Percentiles rank a stretch among this genome's conserved stretches.
Evolutionary conservation across 2,888 invertebrate species (phyloP).

Genomic region (Stramonita haemastoma): DNA sequence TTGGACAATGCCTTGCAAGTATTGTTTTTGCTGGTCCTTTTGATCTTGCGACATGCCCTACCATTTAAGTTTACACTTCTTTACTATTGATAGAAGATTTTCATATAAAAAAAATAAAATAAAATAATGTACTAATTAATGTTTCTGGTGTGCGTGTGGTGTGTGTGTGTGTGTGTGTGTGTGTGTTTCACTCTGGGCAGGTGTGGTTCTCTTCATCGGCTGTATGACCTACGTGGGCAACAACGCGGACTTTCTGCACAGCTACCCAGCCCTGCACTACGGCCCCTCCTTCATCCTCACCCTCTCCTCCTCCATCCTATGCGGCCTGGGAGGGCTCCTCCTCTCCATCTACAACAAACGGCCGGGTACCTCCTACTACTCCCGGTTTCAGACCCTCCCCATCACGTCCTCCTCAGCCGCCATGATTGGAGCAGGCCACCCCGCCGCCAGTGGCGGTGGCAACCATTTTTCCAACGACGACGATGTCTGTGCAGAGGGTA

Average conservation of each 20-base stretch:
- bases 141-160: neutral
- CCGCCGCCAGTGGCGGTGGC: too few relatives aligned
- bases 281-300: slow-evolving; percentile 24
- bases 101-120: too few relatives aligned
- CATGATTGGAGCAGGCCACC: neutral
- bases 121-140: too few relatives aligned
- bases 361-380: slow-evolving; percentile 15
- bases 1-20: too few relatives aligned
- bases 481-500: neutral
- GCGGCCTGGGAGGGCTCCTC: neutral
- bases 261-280: neutral
- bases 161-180: neutral
- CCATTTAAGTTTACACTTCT: too few relatives aligned
- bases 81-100: too few relatives aligned
- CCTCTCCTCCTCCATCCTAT: neutral
- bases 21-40: too few relatives aligned
- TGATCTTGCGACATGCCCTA: too few relatives aligned
- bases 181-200: neutral
- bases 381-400: neutral
- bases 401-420: neutral
- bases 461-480: neutral
- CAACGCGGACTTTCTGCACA: neutral
- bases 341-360: neutral
- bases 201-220: neutral
- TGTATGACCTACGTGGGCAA: neutral